Evolutionary conservation across 2,113 vertebrate genomes (phyloP), one percentile per base, ranked within the genome.

Genomic region (Malurus elegans): DNA sequence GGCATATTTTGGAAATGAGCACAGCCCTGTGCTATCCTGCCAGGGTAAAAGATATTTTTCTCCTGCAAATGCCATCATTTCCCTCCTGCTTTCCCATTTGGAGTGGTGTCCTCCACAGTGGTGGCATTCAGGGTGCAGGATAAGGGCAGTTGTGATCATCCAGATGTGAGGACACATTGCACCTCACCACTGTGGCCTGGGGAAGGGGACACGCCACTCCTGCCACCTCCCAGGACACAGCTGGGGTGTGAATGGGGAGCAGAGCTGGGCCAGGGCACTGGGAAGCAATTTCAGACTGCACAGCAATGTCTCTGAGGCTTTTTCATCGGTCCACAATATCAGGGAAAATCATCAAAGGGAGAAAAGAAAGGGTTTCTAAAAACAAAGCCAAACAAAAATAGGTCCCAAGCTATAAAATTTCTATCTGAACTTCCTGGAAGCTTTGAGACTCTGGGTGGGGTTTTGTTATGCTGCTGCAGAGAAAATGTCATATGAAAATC

Each of bases 401-500:
- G 34, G n/a, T 83, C 82, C 72, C 73, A 24, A 48, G 69, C 2
- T 45, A 28, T 66, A 90, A 82, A 91, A 93, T 72, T 79, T 85
- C 45, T 92, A 88, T 94, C 74, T 90, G 74, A 79, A 90, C 84
- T 91, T 91, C 70, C 84, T 91, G 93, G 75, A 92, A 90, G 74
- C 71, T 91, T 79, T 76, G 81, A 92, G 84, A 38, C 40, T 75
- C 81, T 29, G 90, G 66, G 87, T 95, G 90, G 58, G 54, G 90
- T 79, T 91, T 92, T 40, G 25, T 87, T 86, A 31, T 47, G 54
- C 54, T 70, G 71, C 58, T 91, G 62, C 74, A 91, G 65, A 79
- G 87, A 88, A 92, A 82, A 94, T 93, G 74, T 71, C 81, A 66
- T 29, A 60, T 92, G 95, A 79, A 95, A 95, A 92, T 91, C 81